phyloP scores from a whole-genome alignment of 2,113 vertebrate species.

The Ceyx melanurus region DNA sequence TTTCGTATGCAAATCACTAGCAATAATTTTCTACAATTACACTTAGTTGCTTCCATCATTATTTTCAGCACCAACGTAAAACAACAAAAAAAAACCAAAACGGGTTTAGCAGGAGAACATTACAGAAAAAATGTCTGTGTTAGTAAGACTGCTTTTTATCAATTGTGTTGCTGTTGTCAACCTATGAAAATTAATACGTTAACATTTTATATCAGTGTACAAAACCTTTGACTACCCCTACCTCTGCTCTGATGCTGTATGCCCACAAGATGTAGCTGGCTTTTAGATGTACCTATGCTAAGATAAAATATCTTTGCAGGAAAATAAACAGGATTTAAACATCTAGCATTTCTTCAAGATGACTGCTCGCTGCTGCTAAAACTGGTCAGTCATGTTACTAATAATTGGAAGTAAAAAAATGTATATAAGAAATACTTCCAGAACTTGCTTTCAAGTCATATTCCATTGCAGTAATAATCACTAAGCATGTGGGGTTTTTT shows the following conservation, averaged over 20 bases:
- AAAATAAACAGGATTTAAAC: not conserved
- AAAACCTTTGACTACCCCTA: not conserved
- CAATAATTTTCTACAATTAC: constrained; percentile 72
- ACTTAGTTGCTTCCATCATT: constrained; percentile 62
- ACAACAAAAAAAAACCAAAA: not conserved
- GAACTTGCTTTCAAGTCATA: not conserved
- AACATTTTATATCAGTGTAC: not conserved
- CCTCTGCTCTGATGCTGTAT: not conserved
- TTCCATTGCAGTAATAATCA: not conserved
- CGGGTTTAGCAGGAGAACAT: constrained; percentile 31
- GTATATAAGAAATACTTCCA: too few relatives aligned
- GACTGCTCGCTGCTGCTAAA: not conserved
- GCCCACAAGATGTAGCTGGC: not conserved
- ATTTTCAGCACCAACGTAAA: constrained; percentile 52
- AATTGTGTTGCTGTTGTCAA: not conserved
- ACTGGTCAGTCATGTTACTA: not conserved
- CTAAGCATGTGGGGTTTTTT: not conserved
- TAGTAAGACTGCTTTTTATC: constrained; percentile 33
- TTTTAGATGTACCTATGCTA: not conserved
- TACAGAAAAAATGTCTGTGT: constrained; percentile 24
- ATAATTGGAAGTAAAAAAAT: not conserved
- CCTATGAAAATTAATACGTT: not conserved
- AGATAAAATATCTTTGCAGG: not conserved
- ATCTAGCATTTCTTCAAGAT: not conserved
- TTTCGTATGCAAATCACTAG: constrained; percentile 75